phyloP scores from a whole-genome alignment of 2,113 vertebrate genomes.

The Mormyrus iriodes region DNA sequence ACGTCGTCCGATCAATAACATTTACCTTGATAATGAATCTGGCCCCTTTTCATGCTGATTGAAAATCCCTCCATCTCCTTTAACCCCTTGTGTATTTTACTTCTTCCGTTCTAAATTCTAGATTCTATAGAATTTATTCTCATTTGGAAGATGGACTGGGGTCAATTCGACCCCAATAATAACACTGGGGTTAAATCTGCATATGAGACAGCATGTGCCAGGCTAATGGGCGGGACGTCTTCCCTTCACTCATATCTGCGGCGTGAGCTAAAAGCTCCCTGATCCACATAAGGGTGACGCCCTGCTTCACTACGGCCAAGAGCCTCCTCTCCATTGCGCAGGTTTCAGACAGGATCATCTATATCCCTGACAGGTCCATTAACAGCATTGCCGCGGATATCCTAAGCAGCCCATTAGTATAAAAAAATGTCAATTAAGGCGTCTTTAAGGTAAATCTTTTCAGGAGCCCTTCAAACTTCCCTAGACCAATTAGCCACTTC shows the following conservation, averaged over 20 bases:
- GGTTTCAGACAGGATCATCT: constrained; percentile 46
- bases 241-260: not conserved
- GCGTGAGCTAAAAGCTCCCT: not conserved
- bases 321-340: constrained; percentile 28
- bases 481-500: constrained; percentile 51
- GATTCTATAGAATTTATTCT: too few relatives aligned
- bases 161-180: too few relatives aligned
- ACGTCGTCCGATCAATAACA: not conserved
- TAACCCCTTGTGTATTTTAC: too few relatives aligned
- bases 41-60: not conserved
- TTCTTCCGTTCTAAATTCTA: too few relatives aligned
- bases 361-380: constrained; percentile 54
- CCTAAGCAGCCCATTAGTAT: constrained; percentile 61
- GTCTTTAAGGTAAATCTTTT: constrained; percentile 57
- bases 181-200: too few relatives aligned
- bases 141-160: too few relatives aligned
- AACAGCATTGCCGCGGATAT: constrained; percentile 45
- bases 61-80: not conserved
- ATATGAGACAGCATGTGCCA: not conserved
- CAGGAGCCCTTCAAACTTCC: constrained; percentile 47
- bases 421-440: constrained; percentile 61
- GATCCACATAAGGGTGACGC: constrained; percentile 8
- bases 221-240: not conserved
- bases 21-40: not conserved
- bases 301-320: constrained; percentile 31